A percentile compares a stretch with the other conserved stretches of the same genome.
Conservation (phyloP, 2,888 invertebrate species). For the Thecophora atra region DNA sequence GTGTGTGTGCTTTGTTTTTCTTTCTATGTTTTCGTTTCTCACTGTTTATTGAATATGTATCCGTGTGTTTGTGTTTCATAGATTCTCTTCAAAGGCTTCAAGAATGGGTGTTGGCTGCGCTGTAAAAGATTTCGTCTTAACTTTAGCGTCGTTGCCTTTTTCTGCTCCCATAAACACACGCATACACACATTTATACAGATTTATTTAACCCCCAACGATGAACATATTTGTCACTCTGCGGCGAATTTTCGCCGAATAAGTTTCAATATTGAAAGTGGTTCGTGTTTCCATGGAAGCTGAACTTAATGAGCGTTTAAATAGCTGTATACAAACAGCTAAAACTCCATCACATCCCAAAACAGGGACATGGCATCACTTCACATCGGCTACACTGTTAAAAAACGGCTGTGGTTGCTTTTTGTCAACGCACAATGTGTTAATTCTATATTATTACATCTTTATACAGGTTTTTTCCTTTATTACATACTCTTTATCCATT, state of each 20-base stretch:
- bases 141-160: not conserved
- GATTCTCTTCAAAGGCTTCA: not conserved
- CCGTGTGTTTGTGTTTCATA: constrained; percentile 4
- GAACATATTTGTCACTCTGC: no score
- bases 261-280: not conserved
- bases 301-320: constrained; percentile 1
- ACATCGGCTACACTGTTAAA: not conserved
- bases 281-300: not conserved
- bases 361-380: not conserved
- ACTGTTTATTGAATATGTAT: no score
- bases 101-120: constrained; percentile 31
- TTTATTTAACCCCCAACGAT: no score
- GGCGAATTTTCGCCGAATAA: no score
- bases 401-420: no score
- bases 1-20: not conserved
- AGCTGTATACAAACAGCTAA: not conserved
- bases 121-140: constrained; percentile 6
- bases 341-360: not conserved
- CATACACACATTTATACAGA: no score
- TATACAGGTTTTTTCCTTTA: no score
- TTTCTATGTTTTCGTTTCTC: no score
- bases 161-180: not conserved
- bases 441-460: no score
- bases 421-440: no score
- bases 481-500: no score